Evolutionary conservation across 2,888 invertebrate genomes (phyloP), one percentile per base, ranked within the genome.

Genomic region (Pseudococcus longispinus): DNA sequence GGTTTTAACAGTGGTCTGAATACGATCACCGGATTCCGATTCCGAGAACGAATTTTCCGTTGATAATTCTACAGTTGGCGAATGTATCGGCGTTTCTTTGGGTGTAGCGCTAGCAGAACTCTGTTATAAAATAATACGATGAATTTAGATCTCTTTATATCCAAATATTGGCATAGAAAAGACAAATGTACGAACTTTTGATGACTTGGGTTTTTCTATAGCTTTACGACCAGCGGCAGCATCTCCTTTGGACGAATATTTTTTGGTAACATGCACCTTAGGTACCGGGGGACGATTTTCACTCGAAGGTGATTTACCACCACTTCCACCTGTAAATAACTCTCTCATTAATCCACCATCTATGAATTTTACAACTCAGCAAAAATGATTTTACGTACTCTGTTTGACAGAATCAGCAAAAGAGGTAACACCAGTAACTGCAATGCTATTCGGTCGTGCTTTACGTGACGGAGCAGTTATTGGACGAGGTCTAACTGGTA

Each of bases 401-500:
- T 60, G 77, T 85, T 85, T 85, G 44, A 85, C 46, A 70, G 70
- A 44, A 60, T 87, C 87, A 13, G 65, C n/a, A 32, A 37, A 60
- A 51, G 88, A 83, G 42, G 88, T 89, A 95, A 96, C 94, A 89
- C 96, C 96, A 87, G 96, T 96, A 90, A 96, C 95, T 89, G 95
- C 95, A 91, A 96, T 96, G 91, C 95, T 95, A 90, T 94, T 94
- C 89, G 96, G 96, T 88, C 96, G 93, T 90, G 94, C 96, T 91
- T 94, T 94, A 90, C 94, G 93, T 29, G 46, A 29, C 88, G 93
- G 92, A 89, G 92, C 92, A 89, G 92, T 92, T 90, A 93, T 91
- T 90, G 93, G 93, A 89, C 93, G 92, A 90, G 94, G 92, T 90
- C 94, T 93, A 87, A 91, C 91, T 87, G 92, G 91, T 89, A 92